Evolutionary conservation across 2,797 vertebrate genomes (phyloP), one percentile per base, ranked within the genome.

Genomic region (Xiphophorus birchmanni): DNA sequence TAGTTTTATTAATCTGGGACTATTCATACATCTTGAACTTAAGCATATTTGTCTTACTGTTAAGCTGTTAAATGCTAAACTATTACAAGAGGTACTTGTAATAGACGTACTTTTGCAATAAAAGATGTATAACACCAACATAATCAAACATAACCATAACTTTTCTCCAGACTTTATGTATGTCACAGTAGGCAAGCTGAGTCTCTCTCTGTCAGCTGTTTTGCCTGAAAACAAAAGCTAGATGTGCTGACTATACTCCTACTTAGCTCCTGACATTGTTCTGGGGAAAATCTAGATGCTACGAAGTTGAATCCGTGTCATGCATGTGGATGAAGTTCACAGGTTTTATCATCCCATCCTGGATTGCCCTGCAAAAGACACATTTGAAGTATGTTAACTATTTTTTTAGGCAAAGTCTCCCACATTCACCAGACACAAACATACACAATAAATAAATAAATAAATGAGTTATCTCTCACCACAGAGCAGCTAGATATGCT

Each of bases 321-420:
- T 87, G 78, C 45, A 29, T 72, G 80, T 85, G 2, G 52, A 90
- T 89, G 32, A 95, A 94, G 86, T 95, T 89, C 78, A 80, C 63
- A 77, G 93, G 93, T 83, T 91, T 94, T 52, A 95, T 91, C 91
- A 93, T 92, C 65, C 93, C 93, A 10, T 82, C 26, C n/a, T 95
- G 93, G 35, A 73, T 75, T 9, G 89, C 89, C 84, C 94, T 95
- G 89, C 40, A 84, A 0, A 81, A 32, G 0, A 2, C 8, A 40
- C 58, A 54, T 35, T 74, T 63, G 40, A 58, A 42, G 5, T 37
- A 44, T 32, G 65, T 87, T 74, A 90, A 17, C 69, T 45, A 71
- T 52, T 74, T 7, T 32, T 21, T 48, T 74, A 15, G 72, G 65
- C 48, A 73, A 56, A 75, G 0, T 29, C 13, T 52, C 23, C 40